Base-by-base conservation (phyloP, 2,888 invertebrate species). In the Agonopterix heracliana region DNA sequence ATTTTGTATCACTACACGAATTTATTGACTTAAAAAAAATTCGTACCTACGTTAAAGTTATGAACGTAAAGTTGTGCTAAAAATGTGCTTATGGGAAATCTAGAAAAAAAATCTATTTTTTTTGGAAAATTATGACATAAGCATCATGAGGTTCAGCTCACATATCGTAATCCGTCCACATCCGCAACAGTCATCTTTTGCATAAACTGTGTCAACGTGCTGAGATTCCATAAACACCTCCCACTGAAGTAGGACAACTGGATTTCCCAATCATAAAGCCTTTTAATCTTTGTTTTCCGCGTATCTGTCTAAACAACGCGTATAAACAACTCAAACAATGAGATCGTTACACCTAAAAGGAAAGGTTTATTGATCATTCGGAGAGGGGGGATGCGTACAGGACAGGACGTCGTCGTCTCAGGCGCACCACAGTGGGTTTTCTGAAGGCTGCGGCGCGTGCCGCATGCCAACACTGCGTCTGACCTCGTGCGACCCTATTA, bases 381-480 rank as follows among this genome's bases (percentile, higher is more conserved):
- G 63, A 66, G 74, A 74, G 83, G 72, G 85, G 81, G 78, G 76
- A 74, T 72, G 69, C 54, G 66, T 67, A 65, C 62, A 62, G 65
- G 68, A 67, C 83, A 83, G 86, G 87, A 84, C 76, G 71, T 71
- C 68, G 78, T 68, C 74, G 26, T 68, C 74, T 68, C 79, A 54
- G 69, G 67, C 78, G 62, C 63, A 60, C 63, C 78, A 78, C 87
- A 87, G 87, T 87, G 88, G 88, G 80, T 84, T 85, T 87, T 86
- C 86, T 84, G 88, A 88, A 87, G 88, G 88, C 88, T 87, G 85
- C 71, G 82, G 74, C 81, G 79, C 85, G 88, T 71, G 88, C 80
- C 87, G 88, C 88, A 88, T 88, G 88, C 87, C 84, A 88, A 87
- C 84, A 68, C 72, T 60, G 71, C 65, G 54, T 45, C 50, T 73